Evolutionary conservation across 1,140 invertebrate genomes (phyloP).

Genomic region (Tenebrio molitor): DNA sequence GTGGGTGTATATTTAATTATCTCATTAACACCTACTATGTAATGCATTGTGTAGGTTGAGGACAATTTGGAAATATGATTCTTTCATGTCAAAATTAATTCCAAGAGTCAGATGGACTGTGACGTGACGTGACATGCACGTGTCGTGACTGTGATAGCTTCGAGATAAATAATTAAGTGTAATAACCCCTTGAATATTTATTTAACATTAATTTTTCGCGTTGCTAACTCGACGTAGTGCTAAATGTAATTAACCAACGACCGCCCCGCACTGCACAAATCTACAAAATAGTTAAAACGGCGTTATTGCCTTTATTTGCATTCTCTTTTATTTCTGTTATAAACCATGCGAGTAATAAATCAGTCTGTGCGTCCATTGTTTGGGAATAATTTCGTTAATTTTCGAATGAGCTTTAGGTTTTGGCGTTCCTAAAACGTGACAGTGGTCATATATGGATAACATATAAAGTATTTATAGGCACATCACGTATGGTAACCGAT

Average conservation of each 20-base stretch:
- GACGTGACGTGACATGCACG: no score
- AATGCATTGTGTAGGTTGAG: no score
- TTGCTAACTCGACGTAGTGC: background rate
- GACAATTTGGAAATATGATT: no score
- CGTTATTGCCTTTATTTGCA: background rate
- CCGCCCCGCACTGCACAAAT: background rate
- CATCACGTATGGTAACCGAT: constrained; percentile 61
- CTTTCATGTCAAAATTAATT: no score
- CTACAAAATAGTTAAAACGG: constrained; percentile 1
- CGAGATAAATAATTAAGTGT: no score
- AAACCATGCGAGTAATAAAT: constrained; percentile 8
- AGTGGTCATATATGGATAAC: constrained; percentile 55
- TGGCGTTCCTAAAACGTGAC: constrained; percentile 45
- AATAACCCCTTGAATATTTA: background rate
- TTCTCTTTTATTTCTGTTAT: constrained; percentile 7
- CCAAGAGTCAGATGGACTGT: no score
- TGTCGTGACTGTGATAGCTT: no score
- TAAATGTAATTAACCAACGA: background rate
- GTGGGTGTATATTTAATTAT: no score
- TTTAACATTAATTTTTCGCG: background rate
- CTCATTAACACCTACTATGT: no score
- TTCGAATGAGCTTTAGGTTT: background rate
- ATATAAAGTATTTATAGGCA: constrained; percentile 59
- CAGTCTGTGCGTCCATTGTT: constrained; percentile 27
- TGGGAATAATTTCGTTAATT: constrained; percentile 15